Conservation (phyloP, 2,113 vertebrate species). For the Plestiodon gilberti region DNA sequence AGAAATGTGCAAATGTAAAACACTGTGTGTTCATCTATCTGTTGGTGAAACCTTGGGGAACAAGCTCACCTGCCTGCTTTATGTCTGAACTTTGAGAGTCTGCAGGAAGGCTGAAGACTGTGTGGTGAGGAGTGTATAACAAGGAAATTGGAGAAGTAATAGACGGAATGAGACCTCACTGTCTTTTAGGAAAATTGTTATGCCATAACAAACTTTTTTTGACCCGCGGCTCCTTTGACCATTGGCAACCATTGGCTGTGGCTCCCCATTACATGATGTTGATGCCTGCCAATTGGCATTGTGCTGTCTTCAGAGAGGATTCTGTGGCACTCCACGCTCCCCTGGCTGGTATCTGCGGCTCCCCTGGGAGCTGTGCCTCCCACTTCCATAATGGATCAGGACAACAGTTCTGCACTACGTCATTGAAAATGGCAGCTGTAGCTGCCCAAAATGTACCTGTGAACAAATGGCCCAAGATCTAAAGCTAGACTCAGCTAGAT, state of each 20-base stretch:
- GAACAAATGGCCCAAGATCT: background rate
- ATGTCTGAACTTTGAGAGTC: background rate
- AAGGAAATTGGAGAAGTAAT: accelerated
- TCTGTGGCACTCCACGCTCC: no score
- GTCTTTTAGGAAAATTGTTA: background rate
- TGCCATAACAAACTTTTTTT: no score
- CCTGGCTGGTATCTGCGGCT: no score
- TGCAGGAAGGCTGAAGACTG: background rate
- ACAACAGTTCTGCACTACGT: background rate
- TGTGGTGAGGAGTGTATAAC: background rate
- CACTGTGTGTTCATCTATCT: background rate
- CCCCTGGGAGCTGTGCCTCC: no score
- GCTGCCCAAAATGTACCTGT: no score
- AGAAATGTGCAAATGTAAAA: no score
- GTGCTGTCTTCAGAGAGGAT: no score
- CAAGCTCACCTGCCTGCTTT: accelerated
- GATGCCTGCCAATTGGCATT: no score
- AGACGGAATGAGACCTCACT: accelerated
- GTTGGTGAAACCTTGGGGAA: accelerated
- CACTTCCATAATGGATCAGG: background rate
- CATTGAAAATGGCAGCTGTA: background rate
- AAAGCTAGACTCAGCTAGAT: background rate
- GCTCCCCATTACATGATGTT: no score
- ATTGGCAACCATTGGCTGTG: no score
- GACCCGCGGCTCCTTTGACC: no score